Percentiles rank a stretch among this genome's conserved stretches.
Evolutionary conservation across 2,113 vertebrate genomes (phyloP).

Genomic region (Elephas maximus): DNA sequence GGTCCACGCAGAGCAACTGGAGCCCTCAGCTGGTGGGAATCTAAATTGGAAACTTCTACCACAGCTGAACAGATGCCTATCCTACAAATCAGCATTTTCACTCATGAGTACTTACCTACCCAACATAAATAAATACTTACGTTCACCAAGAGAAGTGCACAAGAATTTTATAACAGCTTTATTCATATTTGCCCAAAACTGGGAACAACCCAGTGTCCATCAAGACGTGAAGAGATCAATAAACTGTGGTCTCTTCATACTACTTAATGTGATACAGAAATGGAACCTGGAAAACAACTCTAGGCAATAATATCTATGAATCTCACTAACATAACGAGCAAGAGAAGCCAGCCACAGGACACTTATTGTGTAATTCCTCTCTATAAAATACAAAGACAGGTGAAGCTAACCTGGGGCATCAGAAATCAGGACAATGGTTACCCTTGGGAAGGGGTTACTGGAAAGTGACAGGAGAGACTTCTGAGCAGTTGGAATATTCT

Average conservation of each 20-base stretch:
- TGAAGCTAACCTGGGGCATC: background rate
- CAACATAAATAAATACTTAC: background rate
- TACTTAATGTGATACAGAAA: background rate
- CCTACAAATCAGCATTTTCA: background rate
- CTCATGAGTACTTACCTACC: background rate
- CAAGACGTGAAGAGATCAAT: no score
- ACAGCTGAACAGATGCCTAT: background rate
- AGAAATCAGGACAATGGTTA: background rate
- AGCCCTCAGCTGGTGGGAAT: background rate
- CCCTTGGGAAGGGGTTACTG: accelerated
- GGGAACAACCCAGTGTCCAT: no score
- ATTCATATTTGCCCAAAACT: background rate
- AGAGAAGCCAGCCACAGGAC: background rate
- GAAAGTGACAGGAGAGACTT: background rate
- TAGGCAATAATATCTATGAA: background rate
- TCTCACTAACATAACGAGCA: background rate
- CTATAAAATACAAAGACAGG: background rate
- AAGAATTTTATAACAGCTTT: background rate
- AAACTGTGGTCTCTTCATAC: background rate
- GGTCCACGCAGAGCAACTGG: background rate
- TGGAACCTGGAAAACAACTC: background rate
- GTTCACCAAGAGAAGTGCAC: background rate
- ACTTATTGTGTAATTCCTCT: background rate
- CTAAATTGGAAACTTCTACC: background rate
- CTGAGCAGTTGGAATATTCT: background rate